Evolutionary conservation across 2,797 vertebrate species (phyloP).

Genomic region (Karalla daura): DNA sequence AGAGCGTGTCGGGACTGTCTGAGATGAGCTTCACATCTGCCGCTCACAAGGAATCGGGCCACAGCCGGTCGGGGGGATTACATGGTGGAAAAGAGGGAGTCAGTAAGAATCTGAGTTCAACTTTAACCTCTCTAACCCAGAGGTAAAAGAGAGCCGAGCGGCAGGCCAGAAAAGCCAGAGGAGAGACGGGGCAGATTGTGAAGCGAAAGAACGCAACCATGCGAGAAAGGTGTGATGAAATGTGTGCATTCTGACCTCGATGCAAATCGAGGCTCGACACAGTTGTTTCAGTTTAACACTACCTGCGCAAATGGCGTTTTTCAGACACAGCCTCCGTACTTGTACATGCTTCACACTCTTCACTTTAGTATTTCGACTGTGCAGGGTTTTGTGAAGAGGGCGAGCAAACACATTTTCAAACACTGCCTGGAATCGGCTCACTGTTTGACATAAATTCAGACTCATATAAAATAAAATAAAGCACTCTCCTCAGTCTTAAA

Average conservation of each 20-base stretch:
- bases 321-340: conserved; percentile 36
- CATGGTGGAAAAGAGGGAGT: conserved; percentile 64
- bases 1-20: conserved; percentile 69
- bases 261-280: conserved; percentile 3
- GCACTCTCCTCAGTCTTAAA: neutral
- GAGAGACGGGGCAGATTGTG: conserved; percentile 48
- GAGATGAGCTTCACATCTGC: conserved; percentile 80
- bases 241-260: conserved; percentile 24
- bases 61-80: conserved; percentile 71
- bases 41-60: conserved; percentile 67
- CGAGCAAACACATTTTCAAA: conserved; percentile 3
- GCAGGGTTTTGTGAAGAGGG: conserved; percentile 20
- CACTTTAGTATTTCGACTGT: conserved; percentile 39
- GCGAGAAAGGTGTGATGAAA: conserved; percentile 46
- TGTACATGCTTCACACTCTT: conserved; percentile 32
- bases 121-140: conserved; percentile 64
- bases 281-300: conserved; percentile 42
- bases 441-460: neutral
- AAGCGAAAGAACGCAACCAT: conserved; percentile 42
- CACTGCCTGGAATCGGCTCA: neutral
- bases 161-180: conserved; percentile 51
- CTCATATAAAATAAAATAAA: neutral
- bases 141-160: conserved; percentile 44
- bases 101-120: conserved; percentile 60
- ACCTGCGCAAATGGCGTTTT: conserved; percentile 14